These are phyloP conservation scores for Cheilosia vernalis DNA, from an alignment of 2,888 invertebrate species.

Conservation along the genomic window DNA sequence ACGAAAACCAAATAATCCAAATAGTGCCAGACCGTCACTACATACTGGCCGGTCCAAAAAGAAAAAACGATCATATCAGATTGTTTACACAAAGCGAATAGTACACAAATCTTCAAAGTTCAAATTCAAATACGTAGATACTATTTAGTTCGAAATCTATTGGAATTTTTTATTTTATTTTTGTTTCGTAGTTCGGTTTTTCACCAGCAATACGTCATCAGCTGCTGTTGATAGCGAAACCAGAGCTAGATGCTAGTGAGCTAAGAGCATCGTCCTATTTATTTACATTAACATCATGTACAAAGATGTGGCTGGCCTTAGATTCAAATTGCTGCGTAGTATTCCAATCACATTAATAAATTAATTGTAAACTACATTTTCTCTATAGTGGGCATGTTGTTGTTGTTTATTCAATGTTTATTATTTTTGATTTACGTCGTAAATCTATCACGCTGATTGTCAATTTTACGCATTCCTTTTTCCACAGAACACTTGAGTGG, in stretches of 20 bases:
- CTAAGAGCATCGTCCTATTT: conserved; percentile 58
- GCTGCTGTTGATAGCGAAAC: neutral
- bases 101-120: too few species aligned
- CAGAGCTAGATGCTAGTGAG: conserved; percentile 7
- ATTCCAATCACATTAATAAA: conserved; percentile 29
- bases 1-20: too few species aligned
- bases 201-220: conserved; percentile 24
- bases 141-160: too few species aligned
- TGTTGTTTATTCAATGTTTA: conserved; percentile 10
- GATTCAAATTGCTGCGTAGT: conserved; percentile 54
- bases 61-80: too few species aligned
- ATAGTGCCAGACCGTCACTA: too few species aligned
- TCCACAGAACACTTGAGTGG: neutral
- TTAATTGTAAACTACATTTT: conserved; percentile 39
- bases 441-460: conserved; percentile 27
- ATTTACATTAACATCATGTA: conserved; percentile 27
- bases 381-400: neutral
- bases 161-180: neutral
- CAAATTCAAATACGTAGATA: too few species aligned
- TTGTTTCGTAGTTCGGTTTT: neutral
- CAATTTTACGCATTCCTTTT: conserved; percentile 39
- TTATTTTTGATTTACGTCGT: neutral
- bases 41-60: too few species aligned
- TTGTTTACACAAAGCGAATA: neutral
- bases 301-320: conserved; percentile 15